Percentiles rank a stretch among this genome's conserved stretches.
Conservation (phyloP, 2,888 invertebrate genomes). For the Limenitis camilla region DNA sequence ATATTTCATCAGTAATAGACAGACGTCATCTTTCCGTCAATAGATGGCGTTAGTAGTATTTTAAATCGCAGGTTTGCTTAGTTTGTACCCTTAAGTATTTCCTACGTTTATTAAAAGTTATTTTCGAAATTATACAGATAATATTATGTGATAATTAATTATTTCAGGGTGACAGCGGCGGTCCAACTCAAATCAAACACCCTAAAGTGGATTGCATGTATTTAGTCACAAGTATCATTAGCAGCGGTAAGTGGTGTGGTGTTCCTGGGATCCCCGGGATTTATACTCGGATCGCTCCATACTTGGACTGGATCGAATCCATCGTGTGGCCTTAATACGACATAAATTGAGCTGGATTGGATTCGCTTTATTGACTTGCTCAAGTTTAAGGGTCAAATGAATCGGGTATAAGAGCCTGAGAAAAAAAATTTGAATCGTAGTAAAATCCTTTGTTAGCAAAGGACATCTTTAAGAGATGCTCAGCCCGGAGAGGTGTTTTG, state of each 20-base stretch:
- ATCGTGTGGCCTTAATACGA: not conserved
- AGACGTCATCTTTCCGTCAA: not conserved
- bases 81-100: too few relatives aligned
- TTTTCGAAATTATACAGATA: too few relatives aligned
- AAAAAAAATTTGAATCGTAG: too few relatives aligned
- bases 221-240: not conserved
- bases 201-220: not conserved
- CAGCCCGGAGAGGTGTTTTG: too few relatives aligned
- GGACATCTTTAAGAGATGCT: too few relatives aligned
- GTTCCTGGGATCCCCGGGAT: not conserved
- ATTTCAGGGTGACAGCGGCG: not conserved
- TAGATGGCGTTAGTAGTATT: too few relatives aligned
- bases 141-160: too few relatives aligned
- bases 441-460: too few relatives aligned
- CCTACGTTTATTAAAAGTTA: too few relatives aligned
- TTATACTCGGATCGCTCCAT: not conserved
- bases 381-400: not conserved
- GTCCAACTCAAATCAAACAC: not conserved
- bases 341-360: not conserved
- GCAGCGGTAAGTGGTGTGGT: not conserved
- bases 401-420: not conserved
- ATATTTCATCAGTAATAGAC: too few relatives aligned
- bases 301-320: not conserved
- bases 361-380: not conserved
- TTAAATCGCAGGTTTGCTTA: too few relatives aligned